A percentile compares a stretch with the other conserved stretches of the same genome.
Conservation (phyloP, 2,888 invertebrate species). For the Zhengitettix transpicula region DNA sequence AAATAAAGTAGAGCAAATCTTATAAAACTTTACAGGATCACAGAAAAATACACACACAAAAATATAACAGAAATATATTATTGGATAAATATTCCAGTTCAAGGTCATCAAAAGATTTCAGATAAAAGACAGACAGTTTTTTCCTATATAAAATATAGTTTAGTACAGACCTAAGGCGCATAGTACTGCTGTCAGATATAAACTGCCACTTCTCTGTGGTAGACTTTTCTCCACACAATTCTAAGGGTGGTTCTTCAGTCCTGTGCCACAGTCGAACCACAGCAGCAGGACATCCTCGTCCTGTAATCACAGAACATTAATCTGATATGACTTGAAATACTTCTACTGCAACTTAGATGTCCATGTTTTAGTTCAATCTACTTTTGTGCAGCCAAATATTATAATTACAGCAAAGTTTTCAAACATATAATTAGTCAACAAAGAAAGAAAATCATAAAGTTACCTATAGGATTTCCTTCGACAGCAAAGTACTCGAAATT, state of each 20-base stretch:
- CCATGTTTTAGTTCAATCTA: neutral
- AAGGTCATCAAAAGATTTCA: no score
- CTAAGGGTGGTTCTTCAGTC: slow-evolving; percentile 60
- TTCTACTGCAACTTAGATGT: no score
- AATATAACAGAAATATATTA: no score
- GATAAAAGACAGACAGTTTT: no score
- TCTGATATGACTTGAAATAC: no score
- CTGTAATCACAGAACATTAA: no score
- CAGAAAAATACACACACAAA: no score
- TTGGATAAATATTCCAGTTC: no score
- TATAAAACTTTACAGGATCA: no score
- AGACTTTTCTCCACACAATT: slow-evolving; percentile 76
- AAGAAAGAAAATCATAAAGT: slow-evolving; percentile 17
- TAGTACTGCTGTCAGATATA: slow-evolving; percentile 69
- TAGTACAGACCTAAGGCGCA: slow-evolving; percentile 54
- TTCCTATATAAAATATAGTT: no score
- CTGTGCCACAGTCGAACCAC: slow-evolving; percentile 81
- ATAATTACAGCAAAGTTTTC: neutral
- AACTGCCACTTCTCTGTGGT: slow-evolving; percentile 63
- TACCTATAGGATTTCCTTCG: slow-evolving; percentile 80
- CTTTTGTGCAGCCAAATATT: slow-evolving; percentile 1
- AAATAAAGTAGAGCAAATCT: no score
- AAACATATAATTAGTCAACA: neutral
- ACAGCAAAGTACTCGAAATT: slow-evolving; percentile 84
- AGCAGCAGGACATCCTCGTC: slow-evolving; percentile 78